phyloP scores from a whole-genome alignment of 2,797 vertebrate species.

The Pangasius larnaudii region DNA sequence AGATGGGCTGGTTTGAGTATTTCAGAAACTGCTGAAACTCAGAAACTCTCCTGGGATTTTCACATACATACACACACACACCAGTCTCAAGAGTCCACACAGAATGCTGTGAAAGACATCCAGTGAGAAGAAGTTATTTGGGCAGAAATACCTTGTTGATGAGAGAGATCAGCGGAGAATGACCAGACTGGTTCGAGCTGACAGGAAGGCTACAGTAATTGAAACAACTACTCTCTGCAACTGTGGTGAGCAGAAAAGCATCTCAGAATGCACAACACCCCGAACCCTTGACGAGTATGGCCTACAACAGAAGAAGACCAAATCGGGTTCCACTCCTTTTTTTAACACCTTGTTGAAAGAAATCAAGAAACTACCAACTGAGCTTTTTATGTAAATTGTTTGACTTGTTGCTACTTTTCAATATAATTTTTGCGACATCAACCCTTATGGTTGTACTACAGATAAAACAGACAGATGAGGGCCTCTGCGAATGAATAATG shows the following conservation, averaged over 20 bases:
- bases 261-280: not conserved
- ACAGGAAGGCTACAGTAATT: not conserved
- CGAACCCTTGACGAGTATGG: not conserved
- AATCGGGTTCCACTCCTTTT: not conserved
- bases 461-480: not conserved
- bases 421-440: not conserved
- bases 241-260: not conserved
- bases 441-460: not conserved
- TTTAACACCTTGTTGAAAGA: not conserved
- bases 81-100: not conserved
- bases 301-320: not conserved
- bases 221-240: not conserved
- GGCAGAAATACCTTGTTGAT: not conserved
- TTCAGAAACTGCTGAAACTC: not conserved
- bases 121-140: not conserved
- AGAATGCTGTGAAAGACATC: not conserved
- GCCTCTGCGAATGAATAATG: not conserved
- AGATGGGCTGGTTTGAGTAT: not conserved
- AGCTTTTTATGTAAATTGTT: not conserved
- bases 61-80: not conserved
- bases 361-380: not conserved
- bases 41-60: not conserved
- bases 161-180: not conserved
- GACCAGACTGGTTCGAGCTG: not conserved
- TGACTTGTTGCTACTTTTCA: not conserved